These are phyloP conservation scores for Melanotaenia boesemani DNA, from an alignment of 2,797 vertebrate genomes.

Conservation along the genomic window DNA sequence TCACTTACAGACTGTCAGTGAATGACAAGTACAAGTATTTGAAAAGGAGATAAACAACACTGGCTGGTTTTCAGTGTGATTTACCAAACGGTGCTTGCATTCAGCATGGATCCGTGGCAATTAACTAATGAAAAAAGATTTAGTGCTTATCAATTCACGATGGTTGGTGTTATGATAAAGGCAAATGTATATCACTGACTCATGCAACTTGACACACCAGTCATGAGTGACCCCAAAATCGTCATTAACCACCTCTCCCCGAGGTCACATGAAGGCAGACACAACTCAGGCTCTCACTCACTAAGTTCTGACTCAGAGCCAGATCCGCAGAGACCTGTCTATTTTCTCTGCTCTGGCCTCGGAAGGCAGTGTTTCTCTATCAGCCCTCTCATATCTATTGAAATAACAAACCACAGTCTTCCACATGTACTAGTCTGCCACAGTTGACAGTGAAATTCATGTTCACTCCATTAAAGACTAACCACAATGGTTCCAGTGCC, in stretches of 20 bases:
- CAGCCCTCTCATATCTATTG: constrained; percentile 75
- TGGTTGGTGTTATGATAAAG: constrained; percentile 69
- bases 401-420: constrained; percentile 78
- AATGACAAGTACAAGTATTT: constrained; percentile 31
- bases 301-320: constrained; percentile 64
- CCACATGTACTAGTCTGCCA: constrained; percentile 62
- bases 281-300: constrained; percentile 69
- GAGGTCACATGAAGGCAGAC: constrained; percentile 74
- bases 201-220: constrained; percentile 76
- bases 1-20: constrained; percentile 50
- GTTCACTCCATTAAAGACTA: constrained; percentile 78
- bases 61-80: constrained; percentile 34
- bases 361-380: constrained; percentile 73
- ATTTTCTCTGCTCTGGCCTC: constrained; percentile 73
- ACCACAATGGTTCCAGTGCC: constrained; percentile 71
- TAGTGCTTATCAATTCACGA: constrained; percentile 63
- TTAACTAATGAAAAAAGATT: constrained; percentile 40
- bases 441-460: constrained; percentile 75
- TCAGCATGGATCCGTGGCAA: constrained; percentile 5
- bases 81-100: background rate
- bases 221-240: constrained; percentile 66
- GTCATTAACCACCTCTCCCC: constrained; percentile 74
- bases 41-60: constrained; percentile 49
- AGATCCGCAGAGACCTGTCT: constrained; percentile 75
- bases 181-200: constrained; percentile 76